Conservation (phyloP, 2,888 invertebrate genomes). For the Argyra leucocephala region DNA sequence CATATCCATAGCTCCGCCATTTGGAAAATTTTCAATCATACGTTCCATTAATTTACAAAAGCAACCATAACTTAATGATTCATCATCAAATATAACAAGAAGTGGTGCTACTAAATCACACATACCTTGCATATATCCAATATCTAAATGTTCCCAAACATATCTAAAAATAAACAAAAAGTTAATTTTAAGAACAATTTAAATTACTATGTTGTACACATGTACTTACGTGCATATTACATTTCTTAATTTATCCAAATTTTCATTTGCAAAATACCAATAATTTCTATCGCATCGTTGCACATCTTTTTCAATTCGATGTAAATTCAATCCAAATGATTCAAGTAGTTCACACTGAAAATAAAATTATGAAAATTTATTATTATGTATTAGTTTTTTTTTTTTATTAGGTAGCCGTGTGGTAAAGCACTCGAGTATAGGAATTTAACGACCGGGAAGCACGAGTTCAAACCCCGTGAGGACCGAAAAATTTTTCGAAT, state of each 20-base stretch:
- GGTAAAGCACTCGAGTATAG: too few relatives aligned
- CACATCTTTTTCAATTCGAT: conserved; percentile 93
- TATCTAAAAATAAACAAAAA: conserved; percentile 52
- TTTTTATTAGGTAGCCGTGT: not conserved
- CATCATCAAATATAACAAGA: conserved; percentile 85
- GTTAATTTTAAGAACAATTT: not conserved
- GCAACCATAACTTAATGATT: conserved; percentile 81
- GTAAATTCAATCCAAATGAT: conserved; percentile 76
- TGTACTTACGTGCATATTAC: conserved; percentile 86
- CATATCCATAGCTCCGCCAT: conserved; percentile 88
- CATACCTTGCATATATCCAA: conserved; percentile 97
- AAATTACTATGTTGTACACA: not conserved
- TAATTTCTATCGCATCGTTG: conserved; percentile 91
- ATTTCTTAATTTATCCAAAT: conserved; percentile 84
- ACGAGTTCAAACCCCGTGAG: too few relatives aligned
- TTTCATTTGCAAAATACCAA: conserved; percentile 80
- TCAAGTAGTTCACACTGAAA: conserved; percentile 74
- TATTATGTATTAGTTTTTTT: not conserved
- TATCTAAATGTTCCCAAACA: conserved; percentile 90
- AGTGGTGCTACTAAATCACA: conserved; percentile 90
- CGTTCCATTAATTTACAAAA: conserved; percentile 85
- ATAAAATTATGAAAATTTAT: conserved; percentile 17
- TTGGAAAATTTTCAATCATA: conserved; percentile 85
- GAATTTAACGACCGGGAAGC: too few relatives aligned
- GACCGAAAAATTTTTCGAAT: too few relatives aligned